Percentiles rank a stretch among this genome's conserved stretches.
Conservation (phyloP, 2,888 invertebrate species). For the Catocala fraxini region DNA sequence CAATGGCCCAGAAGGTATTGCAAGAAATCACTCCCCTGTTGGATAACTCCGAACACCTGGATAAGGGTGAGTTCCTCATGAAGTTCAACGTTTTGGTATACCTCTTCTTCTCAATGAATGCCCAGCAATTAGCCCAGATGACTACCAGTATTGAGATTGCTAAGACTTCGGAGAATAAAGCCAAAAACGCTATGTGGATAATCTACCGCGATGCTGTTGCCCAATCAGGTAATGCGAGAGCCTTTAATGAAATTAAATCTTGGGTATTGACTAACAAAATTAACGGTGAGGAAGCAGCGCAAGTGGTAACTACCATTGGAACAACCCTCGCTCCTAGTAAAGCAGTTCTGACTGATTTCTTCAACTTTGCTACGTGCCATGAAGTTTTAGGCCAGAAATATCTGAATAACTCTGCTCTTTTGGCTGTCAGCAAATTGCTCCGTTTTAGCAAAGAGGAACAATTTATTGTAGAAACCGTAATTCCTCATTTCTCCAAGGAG, state of each 20-base stretch:
- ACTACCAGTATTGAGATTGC: conserved; percentile 81
- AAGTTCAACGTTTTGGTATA: conserved; percentile 88
- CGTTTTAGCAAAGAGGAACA: conserved; percentile 87
- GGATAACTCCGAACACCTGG: conserved; percentile 85
- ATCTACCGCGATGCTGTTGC: conserved; percentile 89
- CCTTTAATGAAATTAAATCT: conserved; percentile 87
- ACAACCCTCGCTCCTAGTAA: conserved; percentile 87
- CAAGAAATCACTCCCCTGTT: conserved; percentile 88
- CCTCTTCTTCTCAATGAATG: conserved; percentile 87
- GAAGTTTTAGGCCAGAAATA: conserved; percentile 80
- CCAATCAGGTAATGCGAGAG: conserved; percentile 90
- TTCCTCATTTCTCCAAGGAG: conserved; percentile 87
- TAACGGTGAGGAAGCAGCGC: conserved; percentile 86
- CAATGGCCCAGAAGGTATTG: conserved; percentile 77
- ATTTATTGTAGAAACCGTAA: conserved; percentile 84
- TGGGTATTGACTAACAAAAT: conserved; percentile 88
- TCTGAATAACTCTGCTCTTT: conserved; percentile 86
- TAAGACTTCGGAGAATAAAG: conserved; percentile 69
- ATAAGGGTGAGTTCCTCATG: conserved; percentile 86
- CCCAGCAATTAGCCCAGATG: conserved; percentile 86
- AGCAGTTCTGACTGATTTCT: conserved; percentile 88
- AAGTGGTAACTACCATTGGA: conserved; percentile 85
- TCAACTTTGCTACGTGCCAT: conserved; percentile 84
- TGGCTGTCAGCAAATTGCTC: conserved; percentile 88
- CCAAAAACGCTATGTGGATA: conserved; percentile 85